Evolutionary conservation across 2,113 vertebrate species (phyloP).

Genomic region (Grus americana): DNA sequence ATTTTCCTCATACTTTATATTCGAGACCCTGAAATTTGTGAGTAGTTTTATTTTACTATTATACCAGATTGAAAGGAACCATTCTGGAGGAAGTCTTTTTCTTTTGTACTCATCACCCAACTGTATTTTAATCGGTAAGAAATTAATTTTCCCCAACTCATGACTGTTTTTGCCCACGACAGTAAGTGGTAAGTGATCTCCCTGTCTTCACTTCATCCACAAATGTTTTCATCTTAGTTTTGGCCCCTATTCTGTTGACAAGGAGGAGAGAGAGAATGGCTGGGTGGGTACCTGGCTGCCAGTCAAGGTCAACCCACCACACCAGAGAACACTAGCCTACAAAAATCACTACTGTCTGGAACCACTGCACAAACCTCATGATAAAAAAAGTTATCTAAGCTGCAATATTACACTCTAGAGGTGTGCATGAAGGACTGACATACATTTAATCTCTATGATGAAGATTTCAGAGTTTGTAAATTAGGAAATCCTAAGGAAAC

Average conservation of each 20-base stretch:
- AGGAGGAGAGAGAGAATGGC: background rate
- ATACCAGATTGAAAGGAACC: background rate
- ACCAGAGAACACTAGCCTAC: background rate
- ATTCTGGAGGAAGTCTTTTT: background rate
- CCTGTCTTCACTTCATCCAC: background rate
- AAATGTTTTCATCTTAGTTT: background rate
- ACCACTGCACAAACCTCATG: background rate
- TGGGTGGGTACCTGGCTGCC: background rate
- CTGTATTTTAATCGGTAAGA: background rate
- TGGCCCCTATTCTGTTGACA: rapidly evolving
- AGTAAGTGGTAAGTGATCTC: background rate
- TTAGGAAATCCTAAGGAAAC: background rate
- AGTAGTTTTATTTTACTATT: background rate
- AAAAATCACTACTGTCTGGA: background rate
- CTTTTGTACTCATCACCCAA: background rate
- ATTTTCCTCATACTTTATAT: background rate
- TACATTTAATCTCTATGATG: background rate
- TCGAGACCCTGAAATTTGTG: background rate
- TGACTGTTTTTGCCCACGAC: background rate
- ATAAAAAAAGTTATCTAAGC: background rate
- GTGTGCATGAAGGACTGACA: background rate
- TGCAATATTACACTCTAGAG: background rate
- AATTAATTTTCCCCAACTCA: background rate
- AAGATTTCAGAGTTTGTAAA: background rate
- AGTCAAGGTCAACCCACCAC: background rate